These are phyloP conservation scores for Trachelus tabidus DNA, from an alignment of 2,888 invertebrate genomes.

Conservation along the genomic window DNA sequence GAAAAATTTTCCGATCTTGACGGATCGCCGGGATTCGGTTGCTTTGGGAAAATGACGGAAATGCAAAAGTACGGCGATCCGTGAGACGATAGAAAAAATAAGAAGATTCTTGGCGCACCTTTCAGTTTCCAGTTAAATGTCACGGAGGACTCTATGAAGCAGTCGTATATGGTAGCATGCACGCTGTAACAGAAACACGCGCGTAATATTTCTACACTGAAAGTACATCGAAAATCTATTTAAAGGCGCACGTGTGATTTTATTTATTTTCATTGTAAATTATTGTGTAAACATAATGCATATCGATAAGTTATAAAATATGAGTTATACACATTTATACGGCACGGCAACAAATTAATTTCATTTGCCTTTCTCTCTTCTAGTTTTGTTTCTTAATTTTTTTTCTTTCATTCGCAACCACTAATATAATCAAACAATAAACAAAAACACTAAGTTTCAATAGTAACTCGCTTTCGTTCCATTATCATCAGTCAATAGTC, in stretches of 20 bases:
- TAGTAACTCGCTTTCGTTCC: neutral
- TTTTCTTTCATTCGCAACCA: neutral
- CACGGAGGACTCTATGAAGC: neutral
- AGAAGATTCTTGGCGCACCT: neutral
- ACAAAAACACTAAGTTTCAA: neutral
- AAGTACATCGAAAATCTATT: neutral
- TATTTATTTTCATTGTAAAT: conserved; percentile 2
- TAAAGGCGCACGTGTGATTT: neutral
- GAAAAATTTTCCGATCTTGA: neutral
- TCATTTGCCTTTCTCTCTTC: conserved; percentile 15
- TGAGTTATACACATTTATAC: neutral
- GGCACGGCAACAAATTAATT: neutral
- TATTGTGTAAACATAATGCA: neutral
- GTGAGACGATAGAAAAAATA: neutral
- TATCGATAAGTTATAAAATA: neutral
- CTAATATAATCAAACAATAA: neutral
- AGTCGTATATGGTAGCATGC: neutral
- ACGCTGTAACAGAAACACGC: neutral
- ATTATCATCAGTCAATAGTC: neutral
- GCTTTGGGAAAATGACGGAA: neutral
- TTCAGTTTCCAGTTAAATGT: neutral
- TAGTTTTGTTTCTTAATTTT: neutral
- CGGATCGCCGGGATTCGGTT: neutral
- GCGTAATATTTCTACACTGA: neutral
- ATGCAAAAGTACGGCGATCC: neutral